phyloP scores from a whole-genome alignment of 2,113 vertebrate species.

The Pyxicephalus adspersus region DNA sequence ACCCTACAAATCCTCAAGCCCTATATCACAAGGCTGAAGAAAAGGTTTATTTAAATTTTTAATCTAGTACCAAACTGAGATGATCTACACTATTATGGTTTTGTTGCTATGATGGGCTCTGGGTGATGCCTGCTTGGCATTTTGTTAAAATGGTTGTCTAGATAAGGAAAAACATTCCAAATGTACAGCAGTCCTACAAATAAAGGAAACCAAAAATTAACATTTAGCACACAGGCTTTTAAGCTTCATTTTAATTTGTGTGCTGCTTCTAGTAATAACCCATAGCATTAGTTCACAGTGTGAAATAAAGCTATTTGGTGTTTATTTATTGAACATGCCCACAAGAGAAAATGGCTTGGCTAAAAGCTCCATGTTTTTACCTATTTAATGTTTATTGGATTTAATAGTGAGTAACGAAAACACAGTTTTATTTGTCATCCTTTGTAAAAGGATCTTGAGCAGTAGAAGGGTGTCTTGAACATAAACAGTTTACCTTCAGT shows the following conservation, averaged over 20 bases:
- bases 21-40: too few relatives aligned
- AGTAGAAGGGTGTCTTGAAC: neutral
- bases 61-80: too few relatives aligned
- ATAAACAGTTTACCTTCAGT: neutral
- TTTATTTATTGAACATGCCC: slow-evolving; percentile 29
- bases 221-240: neutral
- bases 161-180: too few relatives aligned
- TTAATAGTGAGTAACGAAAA: neutral
- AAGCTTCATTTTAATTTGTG: neutral
- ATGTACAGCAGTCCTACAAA: too few relatives aligned
- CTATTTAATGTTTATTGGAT: slow-evolving; percentile 14
- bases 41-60: too few relatives aligned
- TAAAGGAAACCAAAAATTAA: neutral
- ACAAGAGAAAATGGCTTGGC: slow-evolving; percentile 13
- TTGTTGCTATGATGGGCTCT: too few relatives aligned
- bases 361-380: slow-evolving; percentile 27
- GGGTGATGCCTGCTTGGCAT: too few relatives aligned
- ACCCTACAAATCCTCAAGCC: too few relatives aligned
- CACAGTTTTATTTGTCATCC: neutral
- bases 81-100: too few relatives aligned
- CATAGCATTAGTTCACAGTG: slow-evolving; percentile 22
- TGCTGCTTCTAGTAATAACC: neutral
- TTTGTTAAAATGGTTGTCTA: too few relatives aligned
- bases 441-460: neutral
- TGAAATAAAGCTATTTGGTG: slow-evolving; percentile 21